A percentile compares a stretch with the other conserved stretches of the same genome.
These are phyloP conservation scores for Nilaparvata lugens DNA, from an alignment of 1,140 invertebrate species.

Conservation along the genomic window DNA sequence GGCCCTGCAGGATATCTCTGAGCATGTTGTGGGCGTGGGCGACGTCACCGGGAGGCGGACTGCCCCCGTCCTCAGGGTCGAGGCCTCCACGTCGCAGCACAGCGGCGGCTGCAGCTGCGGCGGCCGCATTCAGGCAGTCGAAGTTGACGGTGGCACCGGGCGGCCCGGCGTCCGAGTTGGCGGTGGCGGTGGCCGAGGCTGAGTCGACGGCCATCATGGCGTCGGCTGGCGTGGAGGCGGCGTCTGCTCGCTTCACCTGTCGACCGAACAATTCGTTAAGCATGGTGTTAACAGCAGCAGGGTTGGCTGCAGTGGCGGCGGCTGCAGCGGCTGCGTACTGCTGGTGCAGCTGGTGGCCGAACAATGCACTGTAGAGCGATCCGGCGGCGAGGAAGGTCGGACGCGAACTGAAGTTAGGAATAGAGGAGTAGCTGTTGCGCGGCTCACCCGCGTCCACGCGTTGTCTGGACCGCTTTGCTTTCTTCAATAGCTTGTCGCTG, in stretches of 20 bases:
- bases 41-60: slow-evolving; percentile 27
- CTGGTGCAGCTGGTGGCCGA: slow-evolving; percentile 65
- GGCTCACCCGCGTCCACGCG: slow-evolving; percentile 89
- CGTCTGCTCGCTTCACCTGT: slow-evolving; percentile 58
- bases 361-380: slow-evolving; percentile 75
- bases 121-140: slow-evolving; percentile 25
- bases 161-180: slow-evolving; percentile 28
- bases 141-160: slow-evolving; percentile 22
- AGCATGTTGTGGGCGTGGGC: slow-evolving; percentile 72
- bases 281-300: slow-evolving; percentile 39
- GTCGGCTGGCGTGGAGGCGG: slow-evolving; percentile 49
- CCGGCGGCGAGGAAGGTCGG: slow-evolving; percentile 71
- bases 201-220: slow-evolving; percentile 37
- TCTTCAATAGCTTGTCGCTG: slow-evolving; percentile 81
- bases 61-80: slow-evolving; percentile 23
- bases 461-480: slow-evolving; percentile 83
- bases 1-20: slow-evolving; percentile 69
- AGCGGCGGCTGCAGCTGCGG: slow-evolving; percentile 19
- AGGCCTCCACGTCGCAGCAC: slow-evolving; percentile 29
- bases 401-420: slow-evolving; percentile 75
- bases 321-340: slow-evolving; percentile 60
- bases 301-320: too few species aligned
- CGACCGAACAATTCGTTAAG: slow-evolving; percentile 61
- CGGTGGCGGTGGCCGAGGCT: slow-evolving; percentile 38
- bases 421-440: slow-evolving; percentile 83